Evolutionary conservation across 2,888 invertebrate species (phyloP).

Genomic region (Oasisia sp.): DNA sequence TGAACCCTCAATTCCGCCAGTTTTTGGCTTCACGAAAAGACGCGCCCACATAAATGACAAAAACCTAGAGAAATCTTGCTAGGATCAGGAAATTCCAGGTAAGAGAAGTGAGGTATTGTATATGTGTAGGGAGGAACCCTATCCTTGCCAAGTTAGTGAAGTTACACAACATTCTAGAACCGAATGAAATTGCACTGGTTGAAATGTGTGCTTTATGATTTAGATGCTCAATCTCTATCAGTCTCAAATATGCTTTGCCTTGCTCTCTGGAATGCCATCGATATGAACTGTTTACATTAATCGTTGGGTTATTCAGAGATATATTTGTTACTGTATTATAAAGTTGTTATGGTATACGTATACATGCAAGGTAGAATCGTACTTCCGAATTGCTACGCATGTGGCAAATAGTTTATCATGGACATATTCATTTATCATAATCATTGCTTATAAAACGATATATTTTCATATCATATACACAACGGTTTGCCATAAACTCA

Average conservation of each 20-base stretch:
- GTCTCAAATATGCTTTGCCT: neutral
- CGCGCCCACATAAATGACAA: neutral
- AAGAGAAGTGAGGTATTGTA: neutral
- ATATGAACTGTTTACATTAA: neutral
- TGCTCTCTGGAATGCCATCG: neutral
- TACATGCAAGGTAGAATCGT: neutral
- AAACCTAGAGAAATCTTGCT: neutral
- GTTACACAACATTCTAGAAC: too few species aligned
- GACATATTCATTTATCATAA: neutral
- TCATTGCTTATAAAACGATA: neutral
- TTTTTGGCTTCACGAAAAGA: neutral
- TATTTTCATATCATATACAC: neutral
- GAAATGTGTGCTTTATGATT: neutral
- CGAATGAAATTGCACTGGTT: too few species aligned
- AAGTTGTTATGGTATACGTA: neutral
- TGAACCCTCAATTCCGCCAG: neutral
- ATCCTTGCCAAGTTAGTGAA: too few species aligned
- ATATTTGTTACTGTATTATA: neutral
- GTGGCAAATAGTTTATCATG: neutral
- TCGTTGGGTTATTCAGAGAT: neutral
- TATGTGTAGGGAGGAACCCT: neutral
- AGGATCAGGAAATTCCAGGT: too few species aligned
- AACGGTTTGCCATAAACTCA: neutral
- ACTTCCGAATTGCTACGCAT: neutral
- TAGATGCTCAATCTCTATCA: neutral